Conservation (phyloP, 2,113 vertebrate genomes). For the Crotalus tigris region DNA sequence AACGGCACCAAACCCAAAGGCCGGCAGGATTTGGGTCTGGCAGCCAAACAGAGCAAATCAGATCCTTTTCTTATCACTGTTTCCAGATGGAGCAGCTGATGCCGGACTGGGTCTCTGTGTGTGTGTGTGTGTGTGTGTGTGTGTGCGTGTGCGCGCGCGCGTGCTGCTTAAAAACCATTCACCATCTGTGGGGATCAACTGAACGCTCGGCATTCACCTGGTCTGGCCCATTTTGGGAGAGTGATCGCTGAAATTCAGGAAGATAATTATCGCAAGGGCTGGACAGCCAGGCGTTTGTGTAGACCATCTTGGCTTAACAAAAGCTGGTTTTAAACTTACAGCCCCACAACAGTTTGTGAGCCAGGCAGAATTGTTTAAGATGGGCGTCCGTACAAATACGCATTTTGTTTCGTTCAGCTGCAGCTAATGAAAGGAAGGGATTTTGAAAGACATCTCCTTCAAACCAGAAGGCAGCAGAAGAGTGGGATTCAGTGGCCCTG, state of each 20-base stretch:
- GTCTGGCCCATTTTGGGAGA: conserved; percentile 6
- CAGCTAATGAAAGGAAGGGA: not conserved
- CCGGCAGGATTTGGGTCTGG: not conserved
- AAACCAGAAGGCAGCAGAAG: not conserved
- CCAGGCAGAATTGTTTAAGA: not conserved
- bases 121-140: too few relatives aligned
- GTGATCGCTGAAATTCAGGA: not conserved
- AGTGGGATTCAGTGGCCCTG: too few relatives aligned
- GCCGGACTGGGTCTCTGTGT: not conserved
- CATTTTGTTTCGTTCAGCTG: not conserved
- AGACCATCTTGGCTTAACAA: rapidly evolving
- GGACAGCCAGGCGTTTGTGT: not conserved
- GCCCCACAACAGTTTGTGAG: not conserved
- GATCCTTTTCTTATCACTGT: not conserved
- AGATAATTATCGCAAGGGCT: not conserved
- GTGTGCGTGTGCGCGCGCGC: too few relatives aligned
- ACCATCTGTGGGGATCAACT: conserved; percentile 32
- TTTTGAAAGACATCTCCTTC: not conserved
- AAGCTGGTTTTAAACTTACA: not conserved
- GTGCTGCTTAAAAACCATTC: conserved; percentile 32
- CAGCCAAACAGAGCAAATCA: not conserved
- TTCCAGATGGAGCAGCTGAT: conserved; percentile 24
- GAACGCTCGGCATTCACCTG: conserved; percentile 2
- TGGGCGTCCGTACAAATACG: not conserved
- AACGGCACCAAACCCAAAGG: not conserved